phyloP scores from a whole-genome alignment of 2,888 invertebrate genomes.

The Pegoplata infirma region DNA sequence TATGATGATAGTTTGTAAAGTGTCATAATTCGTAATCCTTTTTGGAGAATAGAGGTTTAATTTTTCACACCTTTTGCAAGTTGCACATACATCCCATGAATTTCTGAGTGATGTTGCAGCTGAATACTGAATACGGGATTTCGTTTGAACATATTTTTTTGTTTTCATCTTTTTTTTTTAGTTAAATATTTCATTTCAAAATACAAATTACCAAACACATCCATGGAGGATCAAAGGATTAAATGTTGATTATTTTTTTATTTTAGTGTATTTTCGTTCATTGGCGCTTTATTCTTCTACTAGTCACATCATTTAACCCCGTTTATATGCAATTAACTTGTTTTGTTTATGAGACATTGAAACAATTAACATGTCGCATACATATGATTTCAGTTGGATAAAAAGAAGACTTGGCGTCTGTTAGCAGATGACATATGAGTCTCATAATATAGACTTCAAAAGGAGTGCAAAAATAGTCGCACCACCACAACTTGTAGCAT shows the following conservation, averaged over 20 bases:
- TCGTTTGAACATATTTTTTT: slow-evolving; percentile 5
- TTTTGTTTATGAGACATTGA: slow-evolving; percentile 73
- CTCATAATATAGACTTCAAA: slow-evolving; percentile 75
- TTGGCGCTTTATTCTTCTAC: slow-evolving; percentile 1
- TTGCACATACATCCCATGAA: slow-evolving; percentile 19
- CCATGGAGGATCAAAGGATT: slow-evolving; percentile 58
- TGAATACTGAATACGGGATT: slow-evolving; percentile 11
- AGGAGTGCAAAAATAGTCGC: slow-evolving; percentile 63
- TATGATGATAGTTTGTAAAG: slow-evolving; percentile 62
- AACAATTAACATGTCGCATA: slow-evolving; percentile 74
- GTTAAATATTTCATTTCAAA: slow-evolving; percentile 22
- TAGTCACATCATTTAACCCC: slow-evolving; percentile 51
- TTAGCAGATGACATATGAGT: slow-evolving; percentile 72
- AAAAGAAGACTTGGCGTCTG: slow-evolving; percentile 5
- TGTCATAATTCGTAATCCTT: slow-evolving; percentile 76
- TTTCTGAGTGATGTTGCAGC: background rate
- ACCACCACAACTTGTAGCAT: slow-evolving; percentile 40
- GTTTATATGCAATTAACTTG: slow-evolving; percentile 72
- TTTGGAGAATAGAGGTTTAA: slow-evolving; percentile 47
- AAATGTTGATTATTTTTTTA: slow-evolving; percentile 16
- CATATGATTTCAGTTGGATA: slow-evolving; percentile 36
- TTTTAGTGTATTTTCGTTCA: background rate
- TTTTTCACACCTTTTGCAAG: slow-evolving; percentile 72
- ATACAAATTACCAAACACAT: slow-evolving; percentile 31
- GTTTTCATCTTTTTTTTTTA: background rate